These are phyloP conservation scores for Aotus griseimembra DNA, from an alignment of 2,797 vertebrate species.

Conservation along the genomic window DNA sequence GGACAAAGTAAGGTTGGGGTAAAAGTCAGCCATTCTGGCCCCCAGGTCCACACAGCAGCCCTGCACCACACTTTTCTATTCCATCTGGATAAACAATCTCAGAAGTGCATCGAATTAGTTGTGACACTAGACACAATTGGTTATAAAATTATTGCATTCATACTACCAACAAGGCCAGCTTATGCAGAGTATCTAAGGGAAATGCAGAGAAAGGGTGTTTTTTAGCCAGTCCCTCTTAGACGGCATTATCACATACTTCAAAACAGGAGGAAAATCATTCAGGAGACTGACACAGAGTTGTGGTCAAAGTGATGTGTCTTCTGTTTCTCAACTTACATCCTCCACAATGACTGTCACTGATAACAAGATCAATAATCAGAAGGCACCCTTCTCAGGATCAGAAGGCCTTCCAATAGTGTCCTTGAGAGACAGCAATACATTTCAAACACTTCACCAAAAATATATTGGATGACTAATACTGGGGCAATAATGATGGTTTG, in stretches of 20 bases:
- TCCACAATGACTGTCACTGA: background rate
- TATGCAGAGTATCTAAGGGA: background rate
- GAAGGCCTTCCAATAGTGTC: conserved; percentile 23
- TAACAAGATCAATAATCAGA: background rate
- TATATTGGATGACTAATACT: background rate
- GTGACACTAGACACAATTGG: background rate
- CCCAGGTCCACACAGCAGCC: accelerated
- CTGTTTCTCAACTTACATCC: background rate
- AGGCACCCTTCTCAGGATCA: background rate
- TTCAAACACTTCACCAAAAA: background rate
- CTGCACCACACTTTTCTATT: background rate
- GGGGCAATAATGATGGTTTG: background rate
- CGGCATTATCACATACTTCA: background rate
- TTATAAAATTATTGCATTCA: background rate
- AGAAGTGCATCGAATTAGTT: background rate
- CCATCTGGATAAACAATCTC: background rate
- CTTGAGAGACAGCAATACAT: background rate
- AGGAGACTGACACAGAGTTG: background rate
- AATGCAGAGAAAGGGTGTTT: accelerated
- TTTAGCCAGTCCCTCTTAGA: background rate
- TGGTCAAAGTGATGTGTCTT: background rate
- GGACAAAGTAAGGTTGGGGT: background rate
- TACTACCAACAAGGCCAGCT: background rate
- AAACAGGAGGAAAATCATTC: background rate
- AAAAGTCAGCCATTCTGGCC: background rate